Conservation (phyloP, 2,113 vertebrate species). For the Miniopterus natalensis region DNA sequence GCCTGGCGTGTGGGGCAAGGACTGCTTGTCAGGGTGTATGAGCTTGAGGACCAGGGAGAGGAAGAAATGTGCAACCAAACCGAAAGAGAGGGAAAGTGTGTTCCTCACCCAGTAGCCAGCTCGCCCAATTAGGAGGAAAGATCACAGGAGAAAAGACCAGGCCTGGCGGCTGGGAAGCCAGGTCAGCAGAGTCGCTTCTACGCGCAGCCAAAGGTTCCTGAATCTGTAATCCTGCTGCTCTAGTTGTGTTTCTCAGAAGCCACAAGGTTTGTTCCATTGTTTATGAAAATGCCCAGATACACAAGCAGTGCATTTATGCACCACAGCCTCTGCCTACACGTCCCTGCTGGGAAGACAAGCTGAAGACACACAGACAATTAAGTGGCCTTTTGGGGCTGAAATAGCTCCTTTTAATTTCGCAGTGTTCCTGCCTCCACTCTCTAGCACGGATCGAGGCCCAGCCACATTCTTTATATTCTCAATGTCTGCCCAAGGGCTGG, state of each 20-base stretch:
- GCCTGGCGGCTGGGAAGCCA: background rate
- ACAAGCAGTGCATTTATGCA: constrained; percentile 44
- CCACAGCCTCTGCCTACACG: constrained; percentile 40
- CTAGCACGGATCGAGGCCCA: background rate
- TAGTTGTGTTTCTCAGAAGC: constrained; percentile 41
- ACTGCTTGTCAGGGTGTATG: background rate
- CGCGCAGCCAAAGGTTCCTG: background rate
- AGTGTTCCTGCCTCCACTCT: background rate
- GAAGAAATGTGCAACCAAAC: background rate
- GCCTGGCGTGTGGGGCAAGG: background rate
- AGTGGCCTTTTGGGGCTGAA: background rate
- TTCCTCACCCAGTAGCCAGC: background rate
- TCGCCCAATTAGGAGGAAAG: background rate
- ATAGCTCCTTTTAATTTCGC: constrained; percentile 21
- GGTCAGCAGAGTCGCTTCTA: background rate
- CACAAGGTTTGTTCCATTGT: constrained; percentile 61
- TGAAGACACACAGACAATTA: constrained; percentile 43
- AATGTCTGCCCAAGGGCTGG: background rate
- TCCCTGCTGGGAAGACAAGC: constrained; percentile 42
- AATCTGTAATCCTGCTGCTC: constrained; percentile 1
- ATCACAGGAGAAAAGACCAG: background rate
- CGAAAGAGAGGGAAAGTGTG: background rate
- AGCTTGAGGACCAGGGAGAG: background rate
- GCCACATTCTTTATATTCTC: constrained; percentile 39
- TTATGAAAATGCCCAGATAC: constrained; percentile 71